Base-by-base conservation (phyloP, 2,888 invertebrate genomes). In the Catotricha subobsoleta region DNA sequence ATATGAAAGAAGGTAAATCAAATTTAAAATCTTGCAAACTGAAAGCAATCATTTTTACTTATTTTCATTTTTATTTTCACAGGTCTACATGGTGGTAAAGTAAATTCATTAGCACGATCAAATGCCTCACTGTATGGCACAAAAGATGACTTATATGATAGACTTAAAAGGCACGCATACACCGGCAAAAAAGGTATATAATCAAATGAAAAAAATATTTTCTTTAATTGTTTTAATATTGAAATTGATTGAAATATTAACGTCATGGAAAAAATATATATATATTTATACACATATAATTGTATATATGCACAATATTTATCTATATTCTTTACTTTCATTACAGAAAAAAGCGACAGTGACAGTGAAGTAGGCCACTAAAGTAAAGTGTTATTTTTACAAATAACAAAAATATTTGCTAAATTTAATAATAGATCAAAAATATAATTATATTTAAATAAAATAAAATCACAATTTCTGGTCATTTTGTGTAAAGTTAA, bases 61-160 rank as follows among this genome's bases (percentile, higher is more conserved):
- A 29, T 29, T 28, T 25, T 41, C 20, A 18, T 37, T 16, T 19
- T 68, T 27, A 12, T 19, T 16, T 27, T 13, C n/a, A 21, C 25
- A 59, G 61, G 87, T 56, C 71, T 90, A 43, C 88, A 88, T 61
- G 80, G 80, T 18, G 81, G 79, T 19, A 88, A 88, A 63, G 83
- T 87, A 81, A 90, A 88, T 66, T 88, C 88, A 62, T 70, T 90
- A 64, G 90, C 88, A 48, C 71, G 88, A 54, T 90, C 90, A 25
- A 90, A 88, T 62, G 90, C 88, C 45, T 88, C 88, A 63, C 80
- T 91, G 58, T 91, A 91, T 59, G 90, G 90, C 49, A 88, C 88
- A 54, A 91, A 90, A 67, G 91, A 91, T 60, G 91, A 92, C 65
- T 73, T 92, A 52, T 92, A 92, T 60, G 91, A 92, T 66, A 76